phyloP scores from a whole-genome alignment of 1,140 invertebrate species.

The Dreissena polymorpha region DNA sequence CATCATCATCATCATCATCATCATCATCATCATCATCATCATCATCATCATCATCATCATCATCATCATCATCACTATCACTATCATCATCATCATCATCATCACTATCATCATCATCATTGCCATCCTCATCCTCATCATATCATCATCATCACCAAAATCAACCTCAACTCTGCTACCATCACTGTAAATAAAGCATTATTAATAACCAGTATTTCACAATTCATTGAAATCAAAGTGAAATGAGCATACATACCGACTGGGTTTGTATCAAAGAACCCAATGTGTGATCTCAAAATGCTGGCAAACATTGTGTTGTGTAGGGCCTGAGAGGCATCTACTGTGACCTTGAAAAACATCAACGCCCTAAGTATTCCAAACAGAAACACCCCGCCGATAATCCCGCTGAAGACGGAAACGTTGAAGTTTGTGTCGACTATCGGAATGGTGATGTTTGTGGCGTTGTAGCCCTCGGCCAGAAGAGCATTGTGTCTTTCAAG shows the following conservation, averaged over 20 bases:
- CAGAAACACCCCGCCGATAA: conserved; percentile 77
- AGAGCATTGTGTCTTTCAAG: conserved; percentile 24
- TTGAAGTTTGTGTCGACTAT: conserved; percentile 70
- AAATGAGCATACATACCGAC: conserved; percentile 79
- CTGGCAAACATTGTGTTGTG: conserved; percentile 92
- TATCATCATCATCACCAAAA: no score
- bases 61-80: neutral
- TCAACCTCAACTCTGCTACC: no score
- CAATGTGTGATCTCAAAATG: conserved; percentile 90
- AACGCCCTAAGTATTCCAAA: conserved; percentile 83
- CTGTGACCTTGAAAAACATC: conserved; percentile 87
- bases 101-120: neutral
- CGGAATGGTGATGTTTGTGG: conserved; percentile 72
- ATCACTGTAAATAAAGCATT: no score
- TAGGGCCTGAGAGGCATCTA: conserved; percentile 88
- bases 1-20: neutral
- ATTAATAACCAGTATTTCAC: no score
- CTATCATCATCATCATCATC: no score
- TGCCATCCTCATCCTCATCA: no score
- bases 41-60: neutral
- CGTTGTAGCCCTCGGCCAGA: conserved; percentile 59
- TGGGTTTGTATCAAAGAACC: conserved; percentile 94
- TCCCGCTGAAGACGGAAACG: conserved; percentile 77
- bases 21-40: neutral
- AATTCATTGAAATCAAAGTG: no score